Percentiles rank a stretch among this genome's conserved stretches.
phyloP scores from a whole-genome alignment of 2,888 invertebrate species.

The Allacma fusca region DNA sequence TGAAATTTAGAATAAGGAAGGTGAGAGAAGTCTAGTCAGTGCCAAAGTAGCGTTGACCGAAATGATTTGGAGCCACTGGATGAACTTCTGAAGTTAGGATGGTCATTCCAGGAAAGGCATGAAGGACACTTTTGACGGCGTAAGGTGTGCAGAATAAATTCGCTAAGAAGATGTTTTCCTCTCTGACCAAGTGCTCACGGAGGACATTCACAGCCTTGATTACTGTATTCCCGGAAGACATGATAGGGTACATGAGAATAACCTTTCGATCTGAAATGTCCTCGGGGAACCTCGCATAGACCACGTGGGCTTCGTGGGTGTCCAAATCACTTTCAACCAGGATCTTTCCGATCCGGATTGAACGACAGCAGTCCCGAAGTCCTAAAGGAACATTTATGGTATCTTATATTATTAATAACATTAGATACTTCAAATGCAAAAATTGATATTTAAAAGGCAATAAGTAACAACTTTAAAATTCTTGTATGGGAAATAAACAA shows the following conservation, averaged over 20 bases:
- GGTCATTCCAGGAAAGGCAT: conserved; percentile 88
- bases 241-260: conserved; percentile 98
- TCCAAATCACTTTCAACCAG: conserved; percentile 95
- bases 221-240: conserved; percentile 97
- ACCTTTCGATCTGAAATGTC: conserved; percentile 89
- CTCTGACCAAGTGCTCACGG: conserved; percentile 91
- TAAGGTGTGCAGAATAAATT: conserved; percentile 96
- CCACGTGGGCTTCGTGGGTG: conserved; percentile 94
- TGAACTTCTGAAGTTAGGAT: conserved; percentile 96
- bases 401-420: conserved; percentile 68
- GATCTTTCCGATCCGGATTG: conserved; percentile 87
- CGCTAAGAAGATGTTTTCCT: conserved; percentile 94
- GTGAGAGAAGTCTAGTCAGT: conserved; percentile 81
- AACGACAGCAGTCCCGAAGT: conserved; percentile 94
- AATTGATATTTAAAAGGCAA: too few relatives aligned
- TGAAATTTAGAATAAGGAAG: too few relatives aligned
- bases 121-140: conserved; percentile 83
- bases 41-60: conserved; percentile 90
- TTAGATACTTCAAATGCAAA: not conserved
- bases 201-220: conserved; percentile 90
- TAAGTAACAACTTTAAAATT: too few relatives aligned
- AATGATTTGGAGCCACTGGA: conserved; percentile 84
- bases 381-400: too few relatives aligned
- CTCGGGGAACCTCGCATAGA: conserved; percentile 97
- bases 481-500: too few relatives aligned